These are phyloP conservation scores for Rafetus swinhoei DNA, from an alignment of 2,113 vertebrate species.

Conservation along the genomic window DNA sequence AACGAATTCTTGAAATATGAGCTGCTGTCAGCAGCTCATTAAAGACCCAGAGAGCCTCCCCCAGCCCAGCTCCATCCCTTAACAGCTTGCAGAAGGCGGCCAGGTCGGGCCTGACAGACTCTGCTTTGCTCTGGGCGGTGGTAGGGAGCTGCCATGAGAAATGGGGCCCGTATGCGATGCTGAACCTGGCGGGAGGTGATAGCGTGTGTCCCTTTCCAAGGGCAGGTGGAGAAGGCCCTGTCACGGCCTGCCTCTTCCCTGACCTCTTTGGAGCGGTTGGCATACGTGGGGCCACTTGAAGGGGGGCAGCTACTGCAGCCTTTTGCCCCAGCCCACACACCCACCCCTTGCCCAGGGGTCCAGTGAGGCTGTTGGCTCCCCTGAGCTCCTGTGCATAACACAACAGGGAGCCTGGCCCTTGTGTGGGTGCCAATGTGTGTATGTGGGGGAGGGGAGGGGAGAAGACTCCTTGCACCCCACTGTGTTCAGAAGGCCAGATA, in stretches of 20 bases:
- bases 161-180: not conserved
- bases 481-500: not conserved
- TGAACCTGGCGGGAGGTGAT: not conserved
- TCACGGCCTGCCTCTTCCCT: not conserved
- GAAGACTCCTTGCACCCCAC: not conserved
- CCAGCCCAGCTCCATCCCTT: not conserved
- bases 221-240: not conserved
- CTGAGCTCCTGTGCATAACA: not conserved
- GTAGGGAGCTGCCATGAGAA: not conserved
- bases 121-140: not conserved
- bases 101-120: not conserved
- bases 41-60: not conserved
- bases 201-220: not conserved
- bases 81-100: not conserved
- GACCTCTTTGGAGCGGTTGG: not conserved
- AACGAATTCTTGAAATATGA: not conserved
- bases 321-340: too few relatives aligned
- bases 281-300: not conserved
- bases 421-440: not conserved
- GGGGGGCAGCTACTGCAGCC: too few relatives aligned
- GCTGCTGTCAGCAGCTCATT: not conserved
- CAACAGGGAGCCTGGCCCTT: not conserved
- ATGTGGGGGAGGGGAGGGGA: not conserved
- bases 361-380: too few relatives aligned
- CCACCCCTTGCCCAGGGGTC: too few relatives aligned